Conservation (phyloP, 2,888 invertebrate species). For the Lissonota sp. region DNA sequence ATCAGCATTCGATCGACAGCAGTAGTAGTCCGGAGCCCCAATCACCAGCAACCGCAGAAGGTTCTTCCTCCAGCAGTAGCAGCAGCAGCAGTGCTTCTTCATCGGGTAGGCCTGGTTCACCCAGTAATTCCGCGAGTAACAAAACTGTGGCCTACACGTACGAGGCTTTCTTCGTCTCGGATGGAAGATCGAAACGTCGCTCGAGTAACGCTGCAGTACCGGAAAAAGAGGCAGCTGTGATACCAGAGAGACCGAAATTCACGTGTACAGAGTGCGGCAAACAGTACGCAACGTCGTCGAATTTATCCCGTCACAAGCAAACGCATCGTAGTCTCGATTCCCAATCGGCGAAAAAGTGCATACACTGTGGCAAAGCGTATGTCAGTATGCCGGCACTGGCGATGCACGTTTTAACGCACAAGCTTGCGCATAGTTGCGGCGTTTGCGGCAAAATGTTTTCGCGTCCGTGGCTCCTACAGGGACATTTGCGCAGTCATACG, state of each 20-base stretch:
- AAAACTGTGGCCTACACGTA: conserved; percentile 95
- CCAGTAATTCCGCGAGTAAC: conserved; percentile 83
- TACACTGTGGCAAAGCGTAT: conserved; percentile 98
- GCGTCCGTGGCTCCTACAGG: conserved; percentile 97
- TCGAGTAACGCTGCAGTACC: conserved; percentile 85
- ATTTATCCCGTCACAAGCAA: conserved; percentile 95
- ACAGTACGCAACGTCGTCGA: conserved; percentile 95
- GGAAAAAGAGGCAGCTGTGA: conserved; percentile 78
- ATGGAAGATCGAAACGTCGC: conserved; percentile 92
- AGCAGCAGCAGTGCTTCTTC: conserved; percentile 64
- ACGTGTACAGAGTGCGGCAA: conserved; percentile 95
- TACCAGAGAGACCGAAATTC: conserved; percentile 86
- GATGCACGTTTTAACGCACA: conserved; percentile 97
- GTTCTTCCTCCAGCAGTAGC: conserved; percentile 70
- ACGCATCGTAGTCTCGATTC: conserved; percentile 95
- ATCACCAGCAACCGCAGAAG: conserved; percentile 78
- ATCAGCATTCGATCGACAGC: conserved; percentile 70
- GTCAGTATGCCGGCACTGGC: conserved; percentile 99
- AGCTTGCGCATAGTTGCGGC: conserved; percentile 95
- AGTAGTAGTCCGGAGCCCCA: conserved; percentile 77
- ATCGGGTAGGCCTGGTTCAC: conserved; percentile 10
- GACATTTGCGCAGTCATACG: conserved; percentile 95
- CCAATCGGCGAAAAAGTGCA: conserved; percentile 96
- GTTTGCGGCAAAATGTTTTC: conserved; percentile 98
- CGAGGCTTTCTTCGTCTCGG: conserved; percentile 96